Evolutionary conservation across 2,888 invertebrate genomes (phyloP).

Genomic region (Lasioglossum morio): DNA sequence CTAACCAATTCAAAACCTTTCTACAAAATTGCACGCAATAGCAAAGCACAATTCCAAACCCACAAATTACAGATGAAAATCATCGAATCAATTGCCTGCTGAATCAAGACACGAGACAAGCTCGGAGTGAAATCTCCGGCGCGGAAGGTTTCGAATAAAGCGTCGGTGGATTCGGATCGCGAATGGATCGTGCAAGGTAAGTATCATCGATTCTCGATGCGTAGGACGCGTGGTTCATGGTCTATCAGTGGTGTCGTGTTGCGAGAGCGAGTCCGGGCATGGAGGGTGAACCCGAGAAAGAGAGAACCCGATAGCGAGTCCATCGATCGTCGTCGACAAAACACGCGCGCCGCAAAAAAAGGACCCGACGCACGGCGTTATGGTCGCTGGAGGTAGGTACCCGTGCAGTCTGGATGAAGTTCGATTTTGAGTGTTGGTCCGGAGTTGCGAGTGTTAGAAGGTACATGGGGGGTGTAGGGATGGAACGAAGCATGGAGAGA

Average conservation of each 20-base stretch:
- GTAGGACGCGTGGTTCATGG: slow-evolving; percentile 44
- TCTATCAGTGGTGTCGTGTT: slow-evolving; percentile 25
- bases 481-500: background rate
- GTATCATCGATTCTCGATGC: slow-evolving; percentile 58
- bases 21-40: background rate
- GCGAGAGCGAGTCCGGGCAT: slow-evolving; percentile 31
- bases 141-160: background rate
- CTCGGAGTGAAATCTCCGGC: background rate
- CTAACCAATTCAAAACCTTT: background rate
- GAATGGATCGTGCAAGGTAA: slow-evolving; percentile 38
- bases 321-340: slow-evolving; percentile 60
- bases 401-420: background rate
- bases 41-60: background rate
- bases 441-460: background rate
- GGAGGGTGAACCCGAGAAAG: slow-evolving; percentile 28
- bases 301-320: slow-evolving; percentile 56
- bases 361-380: slow-evolving; percentile 18
- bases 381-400: background rate
- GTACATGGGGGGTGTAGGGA: background rate
- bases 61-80: background rate
- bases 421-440: background rate
- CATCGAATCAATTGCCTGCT: background rate
- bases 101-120: background rate
- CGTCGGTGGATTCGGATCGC: slow-evolving; percentile 20
- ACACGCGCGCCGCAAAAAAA: slow-evolving; percentile 50